phyloP scores from a whole-genome alignment of 2,797 vertebrate genomes.

The Cynodonichthys magdalenae region DNA sequence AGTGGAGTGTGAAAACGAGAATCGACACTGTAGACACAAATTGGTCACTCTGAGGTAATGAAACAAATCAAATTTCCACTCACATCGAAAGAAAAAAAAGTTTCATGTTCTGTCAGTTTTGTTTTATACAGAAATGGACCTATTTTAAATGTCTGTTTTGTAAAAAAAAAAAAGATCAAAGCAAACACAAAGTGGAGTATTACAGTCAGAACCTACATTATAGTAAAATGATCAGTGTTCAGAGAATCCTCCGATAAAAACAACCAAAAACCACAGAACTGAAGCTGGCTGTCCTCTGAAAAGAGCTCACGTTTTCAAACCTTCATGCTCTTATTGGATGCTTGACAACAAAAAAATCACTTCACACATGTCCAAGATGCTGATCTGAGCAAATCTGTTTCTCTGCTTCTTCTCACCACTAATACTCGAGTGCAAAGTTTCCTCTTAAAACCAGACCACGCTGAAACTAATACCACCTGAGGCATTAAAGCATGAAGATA shows the following conservation, averaged over 20 bases:
- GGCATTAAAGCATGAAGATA: conserved; percentile 5
- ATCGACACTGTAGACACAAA: background rate
- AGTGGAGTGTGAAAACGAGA: background rate
- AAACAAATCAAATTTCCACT: background rate
- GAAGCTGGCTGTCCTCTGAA: background rate
- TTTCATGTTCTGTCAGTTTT: background rate
- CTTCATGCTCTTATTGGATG: background rate
- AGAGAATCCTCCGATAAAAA: background rate
- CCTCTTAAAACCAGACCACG: conserved; percentile 7
- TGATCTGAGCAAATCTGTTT: background rate
- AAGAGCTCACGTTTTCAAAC: conserved; percentile 7
- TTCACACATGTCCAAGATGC: conserved; percentile 2
- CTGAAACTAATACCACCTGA: conserved; percentile 40
- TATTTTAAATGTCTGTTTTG: background rate
- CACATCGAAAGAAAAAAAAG: background rate
- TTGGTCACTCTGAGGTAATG: background rate
- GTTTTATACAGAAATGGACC: too few species aligned
- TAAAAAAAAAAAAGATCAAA: background rate
- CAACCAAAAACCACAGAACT: too few species aligned
- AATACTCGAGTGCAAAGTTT: conserved; percentile 21
- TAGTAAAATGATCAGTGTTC: conserved; percentile 11
- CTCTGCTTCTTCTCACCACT: background rate
- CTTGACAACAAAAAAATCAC: conserved; percentile 6
- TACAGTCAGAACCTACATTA: background rate
- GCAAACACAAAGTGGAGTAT: background rate